Conservation (phyloP, 2,113 vertebrate genomes). For the Macroglossus sobrinus region DNA sequence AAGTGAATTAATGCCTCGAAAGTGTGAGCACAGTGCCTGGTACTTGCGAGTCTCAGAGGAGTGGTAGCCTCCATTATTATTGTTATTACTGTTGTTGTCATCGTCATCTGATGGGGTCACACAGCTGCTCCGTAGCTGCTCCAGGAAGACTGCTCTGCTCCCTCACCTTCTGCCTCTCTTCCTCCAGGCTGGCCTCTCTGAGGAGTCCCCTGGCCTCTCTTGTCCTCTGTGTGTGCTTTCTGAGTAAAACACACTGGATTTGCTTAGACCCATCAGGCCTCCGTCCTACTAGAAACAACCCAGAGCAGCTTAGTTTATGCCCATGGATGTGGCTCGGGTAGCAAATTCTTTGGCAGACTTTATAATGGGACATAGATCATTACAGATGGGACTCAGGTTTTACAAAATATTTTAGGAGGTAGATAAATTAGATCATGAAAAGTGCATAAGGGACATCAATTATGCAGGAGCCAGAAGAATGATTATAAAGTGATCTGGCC, state of each 20-base stretch:
- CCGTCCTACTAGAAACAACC: slow-evolving; percentile 44
- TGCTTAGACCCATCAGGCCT: neutral
- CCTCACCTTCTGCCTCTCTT: neutral
- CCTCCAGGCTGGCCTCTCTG: neutral
- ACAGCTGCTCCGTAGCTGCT: neutral
- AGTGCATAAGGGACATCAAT: slow-evolving; percentile 82
- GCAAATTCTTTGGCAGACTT: slow-evolving; percentile 72
- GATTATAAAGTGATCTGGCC: slow-evolving; percentile 82
- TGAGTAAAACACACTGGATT: neutral
- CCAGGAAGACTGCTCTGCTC: neutral
- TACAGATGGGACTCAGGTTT: slow-evolving; percentile 81
- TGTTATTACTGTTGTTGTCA: neutral
- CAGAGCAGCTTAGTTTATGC: slow-evolving; percentile 64
- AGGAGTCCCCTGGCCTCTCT: neutral
- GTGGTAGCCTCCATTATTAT: fast-evolving
- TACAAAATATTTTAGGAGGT: slow-evolving; percentile 84
- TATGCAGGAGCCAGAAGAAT: slow-evolving; percentile 82
- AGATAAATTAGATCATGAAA: slow-evolving; percentile 86
- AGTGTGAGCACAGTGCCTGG: neutral
- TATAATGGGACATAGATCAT: slow-evolving; percentile 80
- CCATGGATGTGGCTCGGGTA: slow-evolving; percentile 54
- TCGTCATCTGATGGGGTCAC: too few relatives aligned
- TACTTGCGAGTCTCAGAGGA: neutral
- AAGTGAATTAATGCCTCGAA: neutral
- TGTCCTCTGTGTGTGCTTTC: neutral